Conservation (phyloP, 1,140 invertebrate species). For the Brachionus koreanus region DNA sequence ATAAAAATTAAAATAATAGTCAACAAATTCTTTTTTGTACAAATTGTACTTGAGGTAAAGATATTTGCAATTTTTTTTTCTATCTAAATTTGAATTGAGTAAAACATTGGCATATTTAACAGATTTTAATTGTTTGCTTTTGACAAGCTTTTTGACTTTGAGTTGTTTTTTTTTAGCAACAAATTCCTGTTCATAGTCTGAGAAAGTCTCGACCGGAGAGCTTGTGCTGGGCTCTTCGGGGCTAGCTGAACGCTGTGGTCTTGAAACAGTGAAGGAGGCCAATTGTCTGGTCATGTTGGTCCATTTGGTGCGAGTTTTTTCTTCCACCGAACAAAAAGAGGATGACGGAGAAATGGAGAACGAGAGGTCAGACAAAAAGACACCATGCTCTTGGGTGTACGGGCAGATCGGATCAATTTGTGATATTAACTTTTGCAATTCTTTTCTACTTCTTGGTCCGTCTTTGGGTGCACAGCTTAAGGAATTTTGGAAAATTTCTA, state of each 20-base stretch:
- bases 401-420: not conserved
- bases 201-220: not conserved
- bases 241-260: not conserved
- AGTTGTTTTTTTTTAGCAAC: not conserved
- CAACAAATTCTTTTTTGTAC: not conserved
- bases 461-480: not conserved
- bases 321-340: not conserved
- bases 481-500: not conserved
- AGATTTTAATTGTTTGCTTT: constrained; percentile 5
- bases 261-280: not conserved
- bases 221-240: not conserved
- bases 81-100: not conserved
- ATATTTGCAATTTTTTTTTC: constrained; percentile 7
- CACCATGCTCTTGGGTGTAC: not conserved
- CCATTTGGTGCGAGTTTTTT: not conserved
- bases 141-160: not conserved
- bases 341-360: not conserved
- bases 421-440: not conserved
- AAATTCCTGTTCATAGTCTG: not conserved
- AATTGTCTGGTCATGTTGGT: not conserved
- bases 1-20: not conserved
- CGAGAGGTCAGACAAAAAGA: not conserved
- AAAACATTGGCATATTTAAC: not conserved
- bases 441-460: not conserved
- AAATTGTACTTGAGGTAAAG: not conserved